These are phyloP conservation scores for Mamestra configurata DNA, from an alignment of 1,140 invertebrate genomes.

Conservation along the genomic window DNA sequence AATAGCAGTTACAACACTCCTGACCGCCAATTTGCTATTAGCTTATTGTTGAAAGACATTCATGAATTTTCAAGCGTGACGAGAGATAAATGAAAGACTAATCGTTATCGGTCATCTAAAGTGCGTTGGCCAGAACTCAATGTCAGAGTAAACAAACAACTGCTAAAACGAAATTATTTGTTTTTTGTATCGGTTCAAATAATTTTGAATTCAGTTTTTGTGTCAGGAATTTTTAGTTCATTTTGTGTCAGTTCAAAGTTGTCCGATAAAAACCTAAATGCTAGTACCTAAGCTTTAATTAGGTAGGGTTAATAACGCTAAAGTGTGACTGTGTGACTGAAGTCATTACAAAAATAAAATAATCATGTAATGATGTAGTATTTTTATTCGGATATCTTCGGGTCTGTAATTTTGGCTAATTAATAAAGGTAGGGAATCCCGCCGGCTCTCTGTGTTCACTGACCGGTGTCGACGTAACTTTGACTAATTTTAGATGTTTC, in stretches of 20 bases:
- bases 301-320: slow-evolving; percentile 9
- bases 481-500: neutral
- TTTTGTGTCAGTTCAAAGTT: neutral
- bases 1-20: no score
- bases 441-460: neutral
- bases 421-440: slow-evolving; percentile 40
- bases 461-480: slow-evolving; percentile 5
- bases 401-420: slow-evolving; percentile 34
- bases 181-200: no score
- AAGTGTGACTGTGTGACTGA: slow-evolving; percentile 9
- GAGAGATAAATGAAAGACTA: neutral
- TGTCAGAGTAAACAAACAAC: neutral
- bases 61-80: neutral
- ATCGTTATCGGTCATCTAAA: slow-evolving; percentile 5
- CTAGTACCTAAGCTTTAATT: neutral
- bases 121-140: neutral
- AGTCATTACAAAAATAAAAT: slow-evolving; percentile 26
- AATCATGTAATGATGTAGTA: slow-evolving; percentile 39
- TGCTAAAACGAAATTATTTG: no score
- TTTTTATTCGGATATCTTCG: slow-evolving; percentile 25
- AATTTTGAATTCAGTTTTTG: no score
- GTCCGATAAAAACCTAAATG: neutral
- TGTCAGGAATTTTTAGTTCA: neutral
- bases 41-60: neutral
- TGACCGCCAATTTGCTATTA: no score